Evolutionary conservation across 2,797 vertebrate species (phyloP).

Genomic region (Clarias fuscus): DNA sequence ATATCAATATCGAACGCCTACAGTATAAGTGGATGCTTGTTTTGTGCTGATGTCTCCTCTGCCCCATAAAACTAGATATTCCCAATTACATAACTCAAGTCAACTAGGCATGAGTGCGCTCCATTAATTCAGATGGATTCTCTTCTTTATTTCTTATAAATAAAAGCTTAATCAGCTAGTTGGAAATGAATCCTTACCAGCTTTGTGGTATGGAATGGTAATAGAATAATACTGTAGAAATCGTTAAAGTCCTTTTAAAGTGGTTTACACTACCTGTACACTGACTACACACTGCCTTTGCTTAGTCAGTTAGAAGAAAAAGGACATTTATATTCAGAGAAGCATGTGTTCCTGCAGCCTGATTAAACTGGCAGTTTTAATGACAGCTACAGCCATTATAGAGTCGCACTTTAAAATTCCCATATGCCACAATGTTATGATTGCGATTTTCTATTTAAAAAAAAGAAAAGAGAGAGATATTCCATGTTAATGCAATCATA

Average conservation of each 20-base stretch:
- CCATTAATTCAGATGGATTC: background rate
- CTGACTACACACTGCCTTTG: background rate
- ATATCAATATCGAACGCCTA: background rate
- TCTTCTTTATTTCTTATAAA: background rate
- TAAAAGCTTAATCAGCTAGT: background rate
- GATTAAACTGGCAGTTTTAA: slow-evolving; percentile 2
- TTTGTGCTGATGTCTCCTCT: background rate
- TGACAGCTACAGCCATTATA: background rate
- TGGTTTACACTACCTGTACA: background rate
- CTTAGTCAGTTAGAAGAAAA: background rate
- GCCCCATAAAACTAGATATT: background rate
- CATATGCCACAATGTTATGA: background rate
- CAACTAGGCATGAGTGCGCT: background rate
- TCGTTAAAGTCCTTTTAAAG: background rate
- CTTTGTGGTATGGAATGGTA: too few relatives aligned
- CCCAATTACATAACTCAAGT: background rate
- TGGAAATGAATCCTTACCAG: background rate
- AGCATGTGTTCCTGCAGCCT: background rate
- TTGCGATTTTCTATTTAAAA: background rate
- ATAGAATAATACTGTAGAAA: background rate
- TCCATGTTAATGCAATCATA: background rate
- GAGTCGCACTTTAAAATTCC: slow-evolving; percentile 4
- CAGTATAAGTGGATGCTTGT: background rate
- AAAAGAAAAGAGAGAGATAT: background rate
- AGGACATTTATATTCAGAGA: background rate